Evolutionary conservation across 2,888 invertebrate genomes (phyloP).

Genomic region (Watsonalla cultraria): DNA sequence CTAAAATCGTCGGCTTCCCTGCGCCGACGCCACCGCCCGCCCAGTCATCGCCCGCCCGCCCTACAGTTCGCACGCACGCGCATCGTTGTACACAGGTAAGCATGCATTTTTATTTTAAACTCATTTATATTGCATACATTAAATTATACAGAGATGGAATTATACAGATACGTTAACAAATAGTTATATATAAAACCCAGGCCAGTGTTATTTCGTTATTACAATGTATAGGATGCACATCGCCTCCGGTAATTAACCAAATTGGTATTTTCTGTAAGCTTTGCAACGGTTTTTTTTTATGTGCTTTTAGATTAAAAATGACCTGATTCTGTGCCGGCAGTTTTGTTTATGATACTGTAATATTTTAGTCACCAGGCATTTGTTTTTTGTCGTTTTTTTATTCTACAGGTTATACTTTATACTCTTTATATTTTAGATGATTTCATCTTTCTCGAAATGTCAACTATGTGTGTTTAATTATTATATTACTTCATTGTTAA

Average conservation of each 20-base stretch:
- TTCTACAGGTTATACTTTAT: too few species aligned
- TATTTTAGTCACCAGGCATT: constrained; percentile 6
- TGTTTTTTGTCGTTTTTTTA: too few species aligned
- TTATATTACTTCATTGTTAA: too few species aligned
- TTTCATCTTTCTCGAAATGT: too few species aligned
- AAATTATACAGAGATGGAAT: not conserved
- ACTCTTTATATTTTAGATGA: too few species aligned
- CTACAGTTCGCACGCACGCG: constrained; percentile 48
- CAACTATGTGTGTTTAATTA: too few species aligned
- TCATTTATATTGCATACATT: not conserved
- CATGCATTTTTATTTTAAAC: constrained; percentile 22
- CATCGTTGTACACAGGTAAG: constrained; percentile 38
- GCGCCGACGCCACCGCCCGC: constrained; percentile 61
- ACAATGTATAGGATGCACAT: constrained; percentile 31
- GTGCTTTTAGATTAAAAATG: constrained; percentile 30
- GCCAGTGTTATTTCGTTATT: constrained; percentile 36
- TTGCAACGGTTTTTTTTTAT: constrained; percentile 38
- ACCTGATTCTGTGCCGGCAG: constrained; percentile 13
- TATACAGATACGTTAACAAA: constrained; percentile 16
- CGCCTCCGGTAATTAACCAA: constrained; percentile 48
- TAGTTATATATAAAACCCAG: constrained; percentile 6
- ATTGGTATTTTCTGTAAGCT: constrained; percentile 49
- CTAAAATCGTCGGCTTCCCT: constrained; percentile 16
- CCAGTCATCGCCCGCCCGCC: constrained; percentile 74
- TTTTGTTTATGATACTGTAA: constrained; percentile 14